phyloP scores from a whole-genome alignment of 2,797 vertebrate genomes.

The Lutjanus campechanus region DNA sequence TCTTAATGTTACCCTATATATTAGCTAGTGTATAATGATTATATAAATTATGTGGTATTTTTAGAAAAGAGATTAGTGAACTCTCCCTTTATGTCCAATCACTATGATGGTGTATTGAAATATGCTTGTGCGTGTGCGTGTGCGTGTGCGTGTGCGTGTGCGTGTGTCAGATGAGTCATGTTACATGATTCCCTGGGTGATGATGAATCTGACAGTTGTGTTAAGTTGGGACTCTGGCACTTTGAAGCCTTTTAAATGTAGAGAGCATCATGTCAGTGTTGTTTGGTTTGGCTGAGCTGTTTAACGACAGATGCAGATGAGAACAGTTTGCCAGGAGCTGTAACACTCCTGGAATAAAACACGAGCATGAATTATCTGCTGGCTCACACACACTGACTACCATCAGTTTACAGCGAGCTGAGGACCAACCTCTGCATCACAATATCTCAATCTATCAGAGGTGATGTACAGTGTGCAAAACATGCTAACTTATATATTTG shows the following conservation, averaged over 20 bases:
- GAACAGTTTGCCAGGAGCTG: neutral
- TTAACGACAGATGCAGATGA: too few species aligned
- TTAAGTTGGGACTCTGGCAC: neutral
- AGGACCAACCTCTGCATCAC: neutral
- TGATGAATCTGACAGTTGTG: neutral
- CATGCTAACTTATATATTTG: neutral
- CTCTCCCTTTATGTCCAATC: neutral
- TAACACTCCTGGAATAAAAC: neutral
- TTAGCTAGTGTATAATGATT: too few species aligned
- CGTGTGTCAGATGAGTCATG: neutral
- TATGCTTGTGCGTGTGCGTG: neutral
- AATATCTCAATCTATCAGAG: neutral
- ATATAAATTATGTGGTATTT: neutral
- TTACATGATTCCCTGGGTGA: neutral
- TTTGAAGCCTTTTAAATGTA: neutral
- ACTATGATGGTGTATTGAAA: neutral
- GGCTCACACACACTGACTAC: neutral
- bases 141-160: too few species aligned
- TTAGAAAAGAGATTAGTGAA: neutral
- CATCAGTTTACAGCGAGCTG: neutral
- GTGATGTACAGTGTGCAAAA: neutral
- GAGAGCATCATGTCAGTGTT: neutral
- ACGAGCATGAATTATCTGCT: neutral
- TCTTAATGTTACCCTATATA: too few species aligned
- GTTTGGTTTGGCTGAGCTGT: neutral